Evolutionary conservation across 2,113 vertebrate genomes (phyloP).

Genomic region (Urocynchramus pylzowi): DNA sequence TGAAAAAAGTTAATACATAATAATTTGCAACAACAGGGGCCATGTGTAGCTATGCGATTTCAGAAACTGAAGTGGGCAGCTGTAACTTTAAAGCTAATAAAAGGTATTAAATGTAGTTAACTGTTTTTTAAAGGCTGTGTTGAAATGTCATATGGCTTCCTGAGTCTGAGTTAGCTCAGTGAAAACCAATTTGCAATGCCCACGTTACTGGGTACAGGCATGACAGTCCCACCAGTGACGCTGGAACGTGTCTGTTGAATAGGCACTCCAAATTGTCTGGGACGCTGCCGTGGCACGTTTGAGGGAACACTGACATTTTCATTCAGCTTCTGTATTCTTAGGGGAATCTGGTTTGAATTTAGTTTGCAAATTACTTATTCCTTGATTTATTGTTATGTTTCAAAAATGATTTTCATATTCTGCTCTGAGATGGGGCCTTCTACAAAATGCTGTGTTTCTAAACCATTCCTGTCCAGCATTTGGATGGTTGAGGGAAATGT

Average conservation of each 20-base stretch:
- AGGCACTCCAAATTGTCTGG: neutral
- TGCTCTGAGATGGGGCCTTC: neutral
- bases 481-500: neutral
- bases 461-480: neutral
- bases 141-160: neutral
- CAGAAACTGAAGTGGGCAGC: neutral
- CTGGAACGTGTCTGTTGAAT: neutral
- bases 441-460: neutral
- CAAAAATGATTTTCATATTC: rapidly evolving
- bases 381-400: neutral
- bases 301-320: neutral
- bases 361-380: neutral
- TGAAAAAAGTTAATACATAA: neutral
- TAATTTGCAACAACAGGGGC: neutral
- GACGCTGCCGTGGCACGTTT: neutral
- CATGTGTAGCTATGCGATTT: neutral
- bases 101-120: neutral
- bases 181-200: neutral
- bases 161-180: neutral
- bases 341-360: neutral
- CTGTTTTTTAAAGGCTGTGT: neutral
- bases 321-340: neutral
- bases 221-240: neutral
- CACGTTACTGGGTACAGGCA: rapidly evolving
- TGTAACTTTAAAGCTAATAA: neutral